A percentile compares a stretch with the other conserved stretches of the same genome.
Evolutionary conservation across 2,888 invertebrate genomes (phyloP).

Genomic region (Xestia sexstrigata): DNA sequence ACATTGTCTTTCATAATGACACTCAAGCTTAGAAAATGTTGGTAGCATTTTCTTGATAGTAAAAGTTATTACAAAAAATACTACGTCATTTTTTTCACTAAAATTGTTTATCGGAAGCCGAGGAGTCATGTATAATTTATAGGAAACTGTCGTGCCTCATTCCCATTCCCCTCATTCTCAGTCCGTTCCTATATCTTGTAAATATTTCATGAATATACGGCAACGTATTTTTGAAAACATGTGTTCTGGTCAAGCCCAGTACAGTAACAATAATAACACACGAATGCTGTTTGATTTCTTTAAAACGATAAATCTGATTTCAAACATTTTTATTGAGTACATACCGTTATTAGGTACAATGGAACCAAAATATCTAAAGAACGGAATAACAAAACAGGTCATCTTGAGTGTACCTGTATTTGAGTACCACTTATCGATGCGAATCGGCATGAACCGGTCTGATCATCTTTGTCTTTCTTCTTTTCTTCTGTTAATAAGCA

Average conservation of each 20-base stretch:
- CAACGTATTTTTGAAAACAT: conserved; percentile 23
- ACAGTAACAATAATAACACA: conserved; percentile 14
- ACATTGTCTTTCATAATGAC: conserved; percentile 1
- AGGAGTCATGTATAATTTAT: conserved; percentile 51
- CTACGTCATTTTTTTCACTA: conserved; percentile 9
- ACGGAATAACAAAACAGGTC: background rate
- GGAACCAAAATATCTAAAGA: background rate
- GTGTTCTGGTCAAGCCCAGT: background rate
- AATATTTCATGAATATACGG: conserved; percentile 56
- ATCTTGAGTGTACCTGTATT: background rate
- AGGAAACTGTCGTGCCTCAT: conserved; percentile 18
- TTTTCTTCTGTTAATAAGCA: background rate
- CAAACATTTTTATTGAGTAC: background rate
- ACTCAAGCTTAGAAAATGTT: background rate
- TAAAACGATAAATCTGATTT: background rate
- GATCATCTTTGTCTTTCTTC: background rate
- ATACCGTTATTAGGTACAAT: background rate
- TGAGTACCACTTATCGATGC: too few species aligned
- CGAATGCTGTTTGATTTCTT: background rate
- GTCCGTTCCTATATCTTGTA: conserved; percentile 30
- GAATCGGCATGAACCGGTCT: background rate
- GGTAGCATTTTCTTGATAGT: background rate
- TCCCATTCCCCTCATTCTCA: too few species aligned
- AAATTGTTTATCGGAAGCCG: conserved; percentile 27
- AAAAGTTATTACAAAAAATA: conserved; percentile 3